A percentile compares a stretch with the other conserved stretches of the same genome.
These are phyloP conservation scores for Nomada hirtipes DNA, from an alignment of 2,888 invertebrate species.

Conservation along the genomic window DNA sequence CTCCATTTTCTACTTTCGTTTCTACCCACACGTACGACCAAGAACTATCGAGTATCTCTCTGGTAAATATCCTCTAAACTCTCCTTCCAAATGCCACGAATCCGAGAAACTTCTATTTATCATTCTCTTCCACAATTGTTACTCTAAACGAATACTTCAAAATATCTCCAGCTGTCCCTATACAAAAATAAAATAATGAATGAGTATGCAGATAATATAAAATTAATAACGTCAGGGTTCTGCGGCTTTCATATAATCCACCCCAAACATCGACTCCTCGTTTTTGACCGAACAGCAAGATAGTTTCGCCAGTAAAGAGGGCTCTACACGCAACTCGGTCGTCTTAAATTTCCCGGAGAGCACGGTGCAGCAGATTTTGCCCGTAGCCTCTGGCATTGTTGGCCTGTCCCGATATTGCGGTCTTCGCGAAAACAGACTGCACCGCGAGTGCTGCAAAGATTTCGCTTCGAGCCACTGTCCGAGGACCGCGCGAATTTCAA, in stretches of 20 bases:
- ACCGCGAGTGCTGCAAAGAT: neutral
- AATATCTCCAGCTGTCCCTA: too few relatives aligned
- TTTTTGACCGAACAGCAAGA: too few relatives aligned
- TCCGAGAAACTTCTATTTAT: neutral
- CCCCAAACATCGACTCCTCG: too few relatives aligned
- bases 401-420: conserved; percentile 50
- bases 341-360: conserved; percentile 27
- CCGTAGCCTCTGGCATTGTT: conserved; percentile 43
- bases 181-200: too few relatives aligned
- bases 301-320: neutral
- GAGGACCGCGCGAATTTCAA: conserved; percentile 11
- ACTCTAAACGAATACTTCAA: neutral
- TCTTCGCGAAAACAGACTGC: conserved; percentile 41
- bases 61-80: neutral
- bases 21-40: neutral
- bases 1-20: neutral
- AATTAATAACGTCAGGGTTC: too few relatives aligned
- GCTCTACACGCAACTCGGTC: neutral
- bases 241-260: too few relatives aligned
- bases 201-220: neutral
- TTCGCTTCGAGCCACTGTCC: conserved; percentile 3
- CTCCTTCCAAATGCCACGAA: neutral
- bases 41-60: neutral
- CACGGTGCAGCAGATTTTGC: conserved; percentile 9
- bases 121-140: neutral